phyloP scores from a whole-genome alignment of 2,113 vertebrate genomes.

The Arizona elegans region DNA sequence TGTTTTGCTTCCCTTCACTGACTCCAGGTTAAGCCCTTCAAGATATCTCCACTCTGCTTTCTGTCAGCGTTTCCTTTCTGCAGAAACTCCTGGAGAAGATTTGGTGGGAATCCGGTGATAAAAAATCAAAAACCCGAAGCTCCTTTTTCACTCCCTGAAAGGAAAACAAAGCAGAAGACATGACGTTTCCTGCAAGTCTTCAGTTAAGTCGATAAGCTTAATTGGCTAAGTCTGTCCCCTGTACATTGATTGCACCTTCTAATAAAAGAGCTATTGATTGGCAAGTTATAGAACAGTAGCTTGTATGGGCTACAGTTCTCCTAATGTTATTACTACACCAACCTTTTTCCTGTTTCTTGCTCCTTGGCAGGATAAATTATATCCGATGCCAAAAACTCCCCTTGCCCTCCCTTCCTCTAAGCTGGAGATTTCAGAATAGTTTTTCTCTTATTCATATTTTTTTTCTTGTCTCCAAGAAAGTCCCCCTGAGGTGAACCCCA shows the following conservation, averaged over 20 bases:
- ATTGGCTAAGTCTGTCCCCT: conserved; percentile 83
- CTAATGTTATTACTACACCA: conserved; percentile 79
- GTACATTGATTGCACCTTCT: conserved; percentile 83
- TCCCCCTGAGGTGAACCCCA: conserved; percentile 24
- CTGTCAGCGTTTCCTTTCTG: conserved; percentile 80
- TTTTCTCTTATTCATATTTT: conserved; percentile 43
- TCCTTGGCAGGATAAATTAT: conserved; percentile 77
- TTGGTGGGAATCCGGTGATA: conserved; percentile 88
- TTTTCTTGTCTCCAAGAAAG: background rate
- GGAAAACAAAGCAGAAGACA: conserved; percentile 78
- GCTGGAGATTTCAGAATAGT: conserved; percentile 25
- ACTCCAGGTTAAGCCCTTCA: conserved; percentile 72
- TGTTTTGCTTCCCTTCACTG: conserved; percentile 52
- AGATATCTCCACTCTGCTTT: conserved; percentile 89
- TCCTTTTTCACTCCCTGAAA: conserved; percentile 64
- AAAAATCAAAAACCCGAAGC: conserved; percentile 60
- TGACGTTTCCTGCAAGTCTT: conserved; percentile 72
- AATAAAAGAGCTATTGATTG: conserved; percentile 87
- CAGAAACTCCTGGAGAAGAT: conserved; percentile 72
- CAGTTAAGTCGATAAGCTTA: conserved; percentile 77
- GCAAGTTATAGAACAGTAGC: conserved; percentile 78
- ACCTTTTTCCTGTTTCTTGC: conserved; percentile 78
- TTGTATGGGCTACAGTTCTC: conserved; percentile 69
- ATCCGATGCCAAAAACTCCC: conserved; percentile 55
- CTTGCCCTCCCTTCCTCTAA: background rate